Conservation (phyloP, 2,113 vertebrate species). For the Panthera uncia region DNA sequence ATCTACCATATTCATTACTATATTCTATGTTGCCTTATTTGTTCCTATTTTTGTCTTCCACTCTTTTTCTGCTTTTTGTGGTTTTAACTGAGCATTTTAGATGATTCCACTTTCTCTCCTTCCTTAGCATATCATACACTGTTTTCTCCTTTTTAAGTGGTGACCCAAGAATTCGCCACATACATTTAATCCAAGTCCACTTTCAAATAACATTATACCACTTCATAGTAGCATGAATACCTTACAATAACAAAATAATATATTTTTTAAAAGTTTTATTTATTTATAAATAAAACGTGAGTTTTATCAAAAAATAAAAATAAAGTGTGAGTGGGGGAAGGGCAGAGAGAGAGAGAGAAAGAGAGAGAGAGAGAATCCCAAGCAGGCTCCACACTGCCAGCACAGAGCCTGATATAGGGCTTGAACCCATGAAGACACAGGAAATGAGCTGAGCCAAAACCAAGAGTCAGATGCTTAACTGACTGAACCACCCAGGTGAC, state of each 20-base stretch:
- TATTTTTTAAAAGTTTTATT: neutral
- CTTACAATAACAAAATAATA: neutral
- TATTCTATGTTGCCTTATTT: neutral
- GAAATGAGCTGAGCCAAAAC: too few species aligned
- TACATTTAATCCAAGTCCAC: neutral
- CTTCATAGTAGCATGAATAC: neutral
- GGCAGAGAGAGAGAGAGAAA: too few species aligned
- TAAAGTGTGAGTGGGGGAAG: too few species aligned
- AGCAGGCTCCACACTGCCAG: too few species aligned
- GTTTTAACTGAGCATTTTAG: neutral
- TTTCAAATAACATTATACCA: neutral
- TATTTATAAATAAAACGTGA: too few species aligned
- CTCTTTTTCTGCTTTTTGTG: neutral
- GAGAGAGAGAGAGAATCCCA: too few species aligned
- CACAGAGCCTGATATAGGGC: too few species aligned
- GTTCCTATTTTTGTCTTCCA: neutral
- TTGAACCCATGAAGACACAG: too few species aligned
- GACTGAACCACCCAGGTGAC: too few species aligned
- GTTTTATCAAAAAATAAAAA: too few species aligned
- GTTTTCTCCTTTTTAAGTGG: neutral
- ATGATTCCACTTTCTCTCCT: neutral
- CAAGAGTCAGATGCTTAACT: too few species aligned
- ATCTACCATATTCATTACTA: neutral
- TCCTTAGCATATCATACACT: neutral
- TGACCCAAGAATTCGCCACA: neutral